A percentile compares a stretch with the other conserved stretches of the same genome.
phyloP scores from a whole-genome alignment of 2,113 vertebrate genomes.

The Xerus inauris region DNA sequence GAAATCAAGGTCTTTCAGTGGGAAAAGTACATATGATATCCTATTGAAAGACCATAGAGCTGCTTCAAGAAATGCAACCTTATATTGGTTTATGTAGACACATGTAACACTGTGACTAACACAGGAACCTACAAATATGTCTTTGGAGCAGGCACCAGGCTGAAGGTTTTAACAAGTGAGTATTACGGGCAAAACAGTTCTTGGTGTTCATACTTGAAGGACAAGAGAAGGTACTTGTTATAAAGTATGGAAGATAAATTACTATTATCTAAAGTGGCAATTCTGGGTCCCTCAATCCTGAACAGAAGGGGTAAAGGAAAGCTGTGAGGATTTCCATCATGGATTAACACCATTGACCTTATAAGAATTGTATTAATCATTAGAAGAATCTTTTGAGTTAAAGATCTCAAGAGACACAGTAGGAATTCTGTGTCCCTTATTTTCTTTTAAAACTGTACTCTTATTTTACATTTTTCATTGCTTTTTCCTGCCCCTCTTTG shows the following conservation, averaged over 20 bases:
- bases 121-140: slow-evolving; percentile 17
- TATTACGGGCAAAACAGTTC: slow-evolving; percentile 31
- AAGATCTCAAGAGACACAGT: neutral
- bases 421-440: neutral
- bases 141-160: slow-evolving; percentile 73
- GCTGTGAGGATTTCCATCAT: neutral
- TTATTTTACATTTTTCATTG: neutral
- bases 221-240: neutral
- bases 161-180: slow-evolving; percentile 74
- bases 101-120: slow-evolving; percentile 55
- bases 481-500: neutral
- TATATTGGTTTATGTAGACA: slow-evolving; percentile 62
- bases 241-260: slow-evolving; percentile 10
- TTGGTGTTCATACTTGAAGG: neutral
- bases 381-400: neutral
- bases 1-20: neutral
- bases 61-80: neutral
- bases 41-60: neutral
- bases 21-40: neutral
- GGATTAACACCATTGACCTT: neutral
- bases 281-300: neutral
- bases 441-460: neutral
- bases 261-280: neutral
- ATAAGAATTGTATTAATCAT: neutral
- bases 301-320: neutral